A percentile compares a stretch with the other conserved stretches of the same genome.
These are phyloP conservation scores for Pterostichus niger DNA, from an alignment of 2,888 invertebrate species.

Conservation along the genomic window DNA sequence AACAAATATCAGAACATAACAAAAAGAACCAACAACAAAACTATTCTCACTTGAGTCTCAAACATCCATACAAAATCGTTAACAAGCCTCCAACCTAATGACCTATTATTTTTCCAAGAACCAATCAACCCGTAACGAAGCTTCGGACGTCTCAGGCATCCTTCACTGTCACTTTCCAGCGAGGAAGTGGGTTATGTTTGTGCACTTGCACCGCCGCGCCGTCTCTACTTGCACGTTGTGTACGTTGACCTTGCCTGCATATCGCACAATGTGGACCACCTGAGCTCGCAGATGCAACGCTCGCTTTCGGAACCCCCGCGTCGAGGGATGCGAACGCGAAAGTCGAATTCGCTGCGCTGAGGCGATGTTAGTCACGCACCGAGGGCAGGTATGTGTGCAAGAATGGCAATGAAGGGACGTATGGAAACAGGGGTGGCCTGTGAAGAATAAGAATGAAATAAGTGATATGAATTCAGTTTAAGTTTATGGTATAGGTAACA, in stretches of 20 bases:
- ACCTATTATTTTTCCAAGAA: constrained; percentile 65
- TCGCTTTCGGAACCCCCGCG: constrained; percentile 4
- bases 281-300: constrained; percentile 2
- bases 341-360: constrained; percentile 27
- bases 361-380: constrained; percentile 31
- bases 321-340: constrained; percentile 24
- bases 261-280: constrained; percentile 40
- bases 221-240: background rate
- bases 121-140: constrained; percentile 51
- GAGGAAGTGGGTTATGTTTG: constrained; percentile 49
- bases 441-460: background rate
- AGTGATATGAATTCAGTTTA: background rate
- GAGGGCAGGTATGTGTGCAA: no score
- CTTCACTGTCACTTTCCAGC: constrained; percentile 58
- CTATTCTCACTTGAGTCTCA: constrained; percentile 5
- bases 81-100: constrained; percentile 57
- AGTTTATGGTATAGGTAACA: no score
- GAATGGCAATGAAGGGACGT: background rate
- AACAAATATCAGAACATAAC: background rate
- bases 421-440: constrained; percentile 3
- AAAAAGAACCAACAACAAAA: constrained; percentile 2
- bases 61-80: constrained; percentile 41
- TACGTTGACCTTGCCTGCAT: constrained; percentile 31
- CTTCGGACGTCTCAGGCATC: constrained; percentile 9
- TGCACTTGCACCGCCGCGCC: background rate